Conservation (phyloP, 1,140 invertebrate genomes). For the Zaprionus inermis region DNA sequence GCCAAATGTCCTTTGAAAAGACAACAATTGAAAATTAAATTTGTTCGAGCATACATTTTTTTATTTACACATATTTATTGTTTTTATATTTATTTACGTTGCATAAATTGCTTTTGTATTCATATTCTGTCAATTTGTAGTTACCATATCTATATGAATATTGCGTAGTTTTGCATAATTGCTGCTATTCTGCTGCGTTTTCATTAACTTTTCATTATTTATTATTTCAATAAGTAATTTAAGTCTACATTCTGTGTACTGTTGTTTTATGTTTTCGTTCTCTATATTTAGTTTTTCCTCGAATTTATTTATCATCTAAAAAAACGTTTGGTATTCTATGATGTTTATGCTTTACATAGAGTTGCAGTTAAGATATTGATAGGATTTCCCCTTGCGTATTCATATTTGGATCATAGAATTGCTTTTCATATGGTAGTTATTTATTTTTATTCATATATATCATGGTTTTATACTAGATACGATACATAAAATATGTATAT, state of each 20-base stretch:
- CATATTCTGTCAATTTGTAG: slow-evolving; percentile 67
- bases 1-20: slow-evolving; percentile 30
- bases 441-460: slow-evolving; percentile 32
- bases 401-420: slow-evolving; percentile 24
- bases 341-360: slow-evolving; percentile 22
- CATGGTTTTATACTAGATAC: slow-evolving; percentile 58
- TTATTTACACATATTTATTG: slow-evolving; percentile 72
- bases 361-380: slow-evolving; percentile 13
- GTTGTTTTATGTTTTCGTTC: slow-evolving; percentile 15
- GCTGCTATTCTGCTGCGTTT: slow-evolving; percentile 41
- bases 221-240: slow-evolving; percentile 64
- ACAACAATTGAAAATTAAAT: slow-evolving; percentile 50
- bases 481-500: slow-evolving; percentile 60
- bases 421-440: slow-evolving; percentile 16
- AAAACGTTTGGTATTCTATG: slow-evolving; percentile 51
- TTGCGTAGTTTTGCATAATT: slow-evolving; percentile 65
- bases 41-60: slow-evolving; percentile 62
- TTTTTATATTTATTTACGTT: slow-evolving; percentile 58
- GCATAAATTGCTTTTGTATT: slow-evolving; percentile 68
- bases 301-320: slow-evolving; percentile 63
- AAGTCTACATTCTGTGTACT: slow-evolving; percentile 34
- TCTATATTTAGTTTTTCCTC: slow-evolving; percentile 6
- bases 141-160: slow-evolving; percentile 59
- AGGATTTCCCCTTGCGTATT: slow-evolving; percentile 27
- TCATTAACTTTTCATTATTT: slow-evolving; percentile 45